phyloP scores from a whole-genome alignment of 2,113 vertebrate species.

The Psilopsiagon aurifrons region DNA sequence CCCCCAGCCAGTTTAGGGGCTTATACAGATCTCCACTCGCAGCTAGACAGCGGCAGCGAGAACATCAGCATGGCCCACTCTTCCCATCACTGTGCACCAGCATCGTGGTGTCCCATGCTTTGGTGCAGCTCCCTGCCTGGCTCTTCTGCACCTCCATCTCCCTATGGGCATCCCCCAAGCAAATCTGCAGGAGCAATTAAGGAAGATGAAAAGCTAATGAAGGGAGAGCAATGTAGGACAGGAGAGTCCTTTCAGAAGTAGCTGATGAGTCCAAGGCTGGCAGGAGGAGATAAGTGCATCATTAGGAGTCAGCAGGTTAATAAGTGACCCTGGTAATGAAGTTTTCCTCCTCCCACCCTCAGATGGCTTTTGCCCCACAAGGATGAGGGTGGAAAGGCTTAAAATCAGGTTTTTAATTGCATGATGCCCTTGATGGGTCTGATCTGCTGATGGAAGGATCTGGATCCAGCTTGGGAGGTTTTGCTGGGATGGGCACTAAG shows the following conservation, averaged over 20 bases:
- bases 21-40: fast-evolving
- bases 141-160: background rate
- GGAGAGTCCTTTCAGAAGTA: background rate
- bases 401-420: background rate
- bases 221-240: background rate
- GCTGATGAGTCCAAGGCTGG: background rate
- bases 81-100: background rate
- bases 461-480: background rate
- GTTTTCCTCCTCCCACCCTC: background rate
- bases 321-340: background rate
- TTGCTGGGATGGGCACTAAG: background rate
- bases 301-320: background rate
- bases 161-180: background rate
- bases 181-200: background rate
- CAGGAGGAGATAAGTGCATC: background rate
- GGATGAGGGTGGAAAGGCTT: background rate
- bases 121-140: fast-evolving
- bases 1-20: background rate
- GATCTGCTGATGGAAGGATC: background rate
- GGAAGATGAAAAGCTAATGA: background rate
- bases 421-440: background rate
- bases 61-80: background rate
- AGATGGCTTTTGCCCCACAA: background rate
- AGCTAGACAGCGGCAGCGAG: background rate
- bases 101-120: fast-evolving